phyloP scores from a whole-genome alignment of 2,113 vertebrate genomes.

The Bambusicola thoracicus region DNA sequence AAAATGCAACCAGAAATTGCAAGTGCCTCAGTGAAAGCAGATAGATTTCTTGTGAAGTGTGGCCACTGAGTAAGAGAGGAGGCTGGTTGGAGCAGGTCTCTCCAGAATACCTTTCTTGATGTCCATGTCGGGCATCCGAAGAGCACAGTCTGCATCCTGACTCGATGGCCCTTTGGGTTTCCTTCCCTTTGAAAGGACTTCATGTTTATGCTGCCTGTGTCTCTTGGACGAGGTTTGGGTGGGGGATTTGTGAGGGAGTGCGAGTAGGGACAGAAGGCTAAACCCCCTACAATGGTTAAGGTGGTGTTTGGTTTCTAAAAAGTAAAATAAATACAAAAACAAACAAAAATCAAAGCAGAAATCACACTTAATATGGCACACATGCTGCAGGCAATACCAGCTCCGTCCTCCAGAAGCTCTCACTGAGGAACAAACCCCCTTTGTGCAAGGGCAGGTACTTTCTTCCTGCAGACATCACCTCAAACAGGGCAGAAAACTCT shows the following conservation, averaged over 20 bases:
- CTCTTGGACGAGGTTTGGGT: conserved; percentile 72
- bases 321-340: conserved; percentile 44
- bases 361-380: background rate
- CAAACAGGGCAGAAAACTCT: background rate
- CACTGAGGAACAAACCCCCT: background rate
- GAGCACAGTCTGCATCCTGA: conserved; percentile 69
- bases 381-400: background rate
- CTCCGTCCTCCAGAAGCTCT: background rate
- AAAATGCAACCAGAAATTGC: conserved; percentile 7
- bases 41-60: background rate
- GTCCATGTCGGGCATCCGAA: conserved; percentile 79
- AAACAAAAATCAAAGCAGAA: background rate
- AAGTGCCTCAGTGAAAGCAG: conserved; percentile 21
- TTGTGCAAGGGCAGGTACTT: background rate
- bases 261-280: conserved; percentile 87
- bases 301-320: conserved; percentile 80
- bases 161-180: conserved; percentile 65
- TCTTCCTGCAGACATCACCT: background rate
- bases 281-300: conserved; percentile 80
- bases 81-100: background rate
- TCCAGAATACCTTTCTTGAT: conserved; percentile 87
- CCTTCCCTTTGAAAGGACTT: conserved; percentile 60
- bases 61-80: background rate
- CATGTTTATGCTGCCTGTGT: conserved; percentile 62
- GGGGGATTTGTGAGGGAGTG: conserved; percentile 82